Evolutionary conservation across 2,888 invertebrate genomes (phyloP).

Genomic region (Brachypalpus laphriformis): DNA sequence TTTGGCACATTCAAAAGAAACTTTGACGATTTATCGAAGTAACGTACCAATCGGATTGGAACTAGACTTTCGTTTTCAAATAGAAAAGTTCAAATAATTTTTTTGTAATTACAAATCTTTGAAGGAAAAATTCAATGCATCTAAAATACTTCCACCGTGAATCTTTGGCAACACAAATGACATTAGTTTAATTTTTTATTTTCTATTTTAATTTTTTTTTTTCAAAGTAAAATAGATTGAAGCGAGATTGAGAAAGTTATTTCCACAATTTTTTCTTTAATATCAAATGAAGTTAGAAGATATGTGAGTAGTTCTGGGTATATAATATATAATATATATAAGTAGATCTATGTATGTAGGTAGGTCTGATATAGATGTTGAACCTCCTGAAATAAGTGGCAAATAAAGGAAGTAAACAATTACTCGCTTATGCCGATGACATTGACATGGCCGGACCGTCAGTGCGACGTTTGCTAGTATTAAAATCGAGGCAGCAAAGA

Average conservation of each 20-base stretch:
- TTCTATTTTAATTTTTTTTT: slow-evolving; percentile 1
- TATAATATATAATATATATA: no score
- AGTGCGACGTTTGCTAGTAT: no score
- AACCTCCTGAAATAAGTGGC: no score
- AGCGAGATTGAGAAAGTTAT: neutral
- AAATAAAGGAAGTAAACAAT: no score
- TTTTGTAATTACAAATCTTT: slow-evolving; percentile 44
- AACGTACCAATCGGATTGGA: slow-evolving; percentile 30
- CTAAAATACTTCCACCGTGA: neutral
- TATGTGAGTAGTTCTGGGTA: no score
- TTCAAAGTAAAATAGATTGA: neutral
- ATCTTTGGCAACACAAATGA: neutral
- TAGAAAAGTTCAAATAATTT: slow-evolving; percentile 22
- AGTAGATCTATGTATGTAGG: no score
- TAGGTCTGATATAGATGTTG: no score
- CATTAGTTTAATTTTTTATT: slow-evolving; percentile 31
- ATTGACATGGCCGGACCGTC: no score
- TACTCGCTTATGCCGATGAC: no score
- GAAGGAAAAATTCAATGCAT: slow-evolving; percentile 30
- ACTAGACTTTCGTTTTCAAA: slow-evolving; percentile 44
- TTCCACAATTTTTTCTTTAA: neutral
- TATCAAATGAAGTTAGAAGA: neutral
- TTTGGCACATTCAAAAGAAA: slow-evolving; percentile 19
- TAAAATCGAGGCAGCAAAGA: no score
- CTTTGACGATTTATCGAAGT: slow-evolving; percentile 37